Evolutionary conservation across 2,888 invertebrate genomes (phyloP).

Genomic region (Cephus rjabovi): DNA sequence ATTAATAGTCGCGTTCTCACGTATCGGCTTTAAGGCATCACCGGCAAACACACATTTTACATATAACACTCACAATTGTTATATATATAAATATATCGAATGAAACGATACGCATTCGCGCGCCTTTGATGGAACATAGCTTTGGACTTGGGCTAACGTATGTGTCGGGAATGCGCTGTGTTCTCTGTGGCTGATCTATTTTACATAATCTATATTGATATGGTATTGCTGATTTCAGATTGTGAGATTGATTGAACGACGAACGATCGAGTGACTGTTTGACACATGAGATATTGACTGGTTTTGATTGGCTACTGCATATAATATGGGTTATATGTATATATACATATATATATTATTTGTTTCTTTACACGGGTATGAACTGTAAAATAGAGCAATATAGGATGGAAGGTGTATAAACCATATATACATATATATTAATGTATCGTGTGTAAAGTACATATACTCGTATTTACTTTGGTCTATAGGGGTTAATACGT

Average conservation of each 20-base stretch:
- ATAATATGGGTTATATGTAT: not conserved
- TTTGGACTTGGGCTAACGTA: slow-evolving; percentile 19
- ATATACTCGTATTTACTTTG: too few species aligned
- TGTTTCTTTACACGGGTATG: too few species aligned
- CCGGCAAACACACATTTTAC: not conserved
- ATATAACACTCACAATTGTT: not conserved
- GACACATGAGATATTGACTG: not conserved
- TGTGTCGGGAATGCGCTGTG: slow-evolving; percentile 21
- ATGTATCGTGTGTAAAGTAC: too few species aligned
- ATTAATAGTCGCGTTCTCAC: not conserved
- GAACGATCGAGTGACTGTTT: not conserved
- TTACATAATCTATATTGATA: not conserved
- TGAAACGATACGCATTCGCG: slow-evolving; percentile 4
- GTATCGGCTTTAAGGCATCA: not conserved
- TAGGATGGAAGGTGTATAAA: too few species aligned
- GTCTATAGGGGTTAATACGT: not conserved
- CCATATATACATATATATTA: too few species aligned
- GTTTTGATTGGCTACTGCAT: not conserved
- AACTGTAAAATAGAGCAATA: too few species aligned
- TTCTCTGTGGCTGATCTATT: slow-evolving; percentile 15
- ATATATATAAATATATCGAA: slow-evolving; percentile 2
- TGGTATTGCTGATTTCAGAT: not conserved
- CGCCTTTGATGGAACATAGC: slow-evolving; percentile 14
- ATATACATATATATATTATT: not conserved
- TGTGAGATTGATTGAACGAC: not conserved